Percentiles rank a stretch among this genome's conserved stretches.
Conservation (phyloP, 2,797 vertebrate genomes). For the Ataeniobius toweri region DNA sequence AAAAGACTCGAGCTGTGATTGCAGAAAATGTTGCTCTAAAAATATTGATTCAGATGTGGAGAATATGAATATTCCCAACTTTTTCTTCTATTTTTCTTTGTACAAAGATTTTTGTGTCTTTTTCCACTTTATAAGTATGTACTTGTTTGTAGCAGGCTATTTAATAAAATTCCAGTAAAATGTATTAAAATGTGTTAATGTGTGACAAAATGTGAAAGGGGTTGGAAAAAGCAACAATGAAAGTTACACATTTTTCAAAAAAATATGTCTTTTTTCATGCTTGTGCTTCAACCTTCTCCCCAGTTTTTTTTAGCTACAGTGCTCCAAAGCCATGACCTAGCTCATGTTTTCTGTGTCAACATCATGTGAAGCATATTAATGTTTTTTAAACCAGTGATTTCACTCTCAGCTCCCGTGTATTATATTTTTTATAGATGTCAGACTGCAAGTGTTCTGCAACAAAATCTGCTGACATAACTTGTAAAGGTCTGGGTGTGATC, state of each 20-base stretch:
- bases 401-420: background rate
- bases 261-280: background rate
- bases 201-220: background rate
- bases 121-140: background rate
- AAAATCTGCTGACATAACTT: conserved; percentile 3
- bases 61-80: background rate
- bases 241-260: background rate
- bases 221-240: background rate
- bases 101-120: background rate
- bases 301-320: background rate
- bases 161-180: background rate
- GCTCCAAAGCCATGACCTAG: background rate
- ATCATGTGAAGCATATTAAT: background rate
- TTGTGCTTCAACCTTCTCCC: background rate
- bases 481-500: background rate
- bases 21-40: background rate
- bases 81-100: background rate
- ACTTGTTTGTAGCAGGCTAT: background rate
- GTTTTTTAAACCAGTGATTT: background rate
- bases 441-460: background rate
- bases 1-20: background rate
- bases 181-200: background rate
- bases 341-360: background rate
- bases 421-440: background rate
- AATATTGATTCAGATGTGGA: background rate